Conservation (phyloP, 2,113 vertebrate genomes). For the Poeciliopsis retropinna region DNA sequence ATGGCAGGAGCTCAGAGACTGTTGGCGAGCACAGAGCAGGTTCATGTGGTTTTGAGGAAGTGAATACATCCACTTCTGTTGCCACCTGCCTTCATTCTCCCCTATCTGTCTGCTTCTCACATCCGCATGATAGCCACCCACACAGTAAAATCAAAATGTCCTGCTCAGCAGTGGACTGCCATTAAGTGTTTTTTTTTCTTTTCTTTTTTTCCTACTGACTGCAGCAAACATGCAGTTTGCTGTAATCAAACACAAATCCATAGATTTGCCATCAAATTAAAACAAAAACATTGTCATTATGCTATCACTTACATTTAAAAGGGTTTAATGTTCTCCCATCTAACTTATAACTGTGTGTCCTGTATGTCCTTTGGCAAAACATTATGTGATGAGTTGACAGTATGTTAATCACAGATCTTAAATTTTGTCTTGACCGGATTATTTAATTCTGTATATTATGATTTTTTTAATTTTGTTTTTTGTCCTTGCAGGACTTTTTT, state of each 20-base stretch:
- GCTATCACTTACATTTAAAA: not conserved
- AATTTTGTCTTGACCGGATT: too few relatives aligned
- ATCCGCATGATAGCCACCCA: conserved; percentile 34
- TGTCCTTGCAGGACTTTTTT: too few relatives aligned
- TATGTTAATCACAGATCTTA: too few relatives aligned
- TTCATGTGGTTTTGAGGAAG: conserved; percentile 20
- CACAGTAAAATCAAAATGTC: conserved; percentile 55
- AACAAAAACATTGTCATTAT: not conserved
- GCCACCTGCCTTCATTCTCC: conserved; percentile 30
- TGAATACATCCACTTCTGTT: conserved; percentile 47
- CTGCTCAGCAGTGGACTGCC: not conserved
- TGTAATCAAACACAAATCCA: not conserved
- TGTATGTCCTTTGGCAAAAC: too few relatives aligned
- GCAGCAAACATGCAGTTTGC: not conserved
- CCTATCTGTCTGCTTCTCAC: conserved; percentile 37
- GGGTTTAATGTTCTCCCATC: not conserved
- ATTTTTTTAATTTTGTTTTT: too few relatives aligned
- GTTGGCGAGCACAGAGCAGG: not conserved
- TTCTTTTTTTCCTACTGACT: too few relatives aligned
- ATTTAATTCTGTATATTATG: too few relatives aligned
- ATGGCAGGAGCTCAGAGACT: not conserved
- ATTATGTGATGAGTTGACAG: too few relatives aligned
- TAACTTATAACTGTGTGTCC: not conserved
- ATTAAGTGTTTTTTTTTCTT: not conserved
- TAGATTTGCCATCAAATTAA: not conserved